Evolutionary conservation across 1,140 invertebrate species (phyloP), one percentile per base, ranked within the genome.

Genomic region (Mactra quadrangularis): DNA sequence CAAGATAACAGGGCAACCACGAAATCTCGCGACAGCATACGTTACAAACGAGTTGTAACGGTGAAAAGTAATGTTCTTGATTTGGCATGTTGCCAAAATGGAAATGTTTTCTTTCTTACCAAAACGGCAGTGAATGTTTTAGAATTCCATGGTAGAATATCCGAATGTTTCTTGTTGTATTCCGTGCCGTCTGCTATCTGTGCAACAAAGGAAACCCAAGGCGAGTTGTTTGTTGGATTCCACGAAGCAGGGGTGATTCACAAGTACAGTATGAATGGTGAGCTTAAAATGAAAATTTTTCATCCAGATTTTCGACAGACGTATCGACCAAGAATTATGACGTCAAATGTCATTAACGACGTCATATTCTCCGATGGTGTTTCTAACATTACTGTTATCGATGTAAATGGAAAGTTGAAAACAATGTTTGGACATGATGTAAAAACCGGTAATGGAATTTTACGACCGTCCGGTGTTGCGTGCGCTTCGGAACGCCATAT

Each of bases 391-490:
- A 81, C 77, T 7, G 71, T 81, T 38, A 31, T 81, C 19, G 77
- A 81, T 31, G 52, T 13, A 7, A 81, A 81, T 29, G 77, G 77
- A 19, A 81, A 71, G n/a, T 71, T 64, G 77, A 81, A 81, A 71
- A 22, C 50, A 11, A 22, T 47, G 3, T 71, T 81, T 38, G 38
- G 31, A 17, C 64, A 53, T 59, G 77, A 81, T 38, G 77, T 60
- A 33, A 71, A 45, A 31, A 81, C 64, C 4, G 25, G 50, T 22
- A 27, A 35, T 25, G 77, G 77, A 13, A 64, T 53, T 9, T 71
- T 81, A 22, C 77, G 77, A 41, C 77, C 77, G 15, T 45, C 47
- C 13, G 77, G 77, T 55, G 60, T 81, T 47, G 77, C 77, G 50
- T 68, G 60, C 41, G 68, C 77, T 27, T 31, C 27, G 7, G 64